Percentiles rank a stretch among this genome's conserved stretches.
These are phyloP conservation scores for Cavia aperea DNA, from an alignment of 2,113 vertebrate genomes.

Conservation along the genomic window DNA sequence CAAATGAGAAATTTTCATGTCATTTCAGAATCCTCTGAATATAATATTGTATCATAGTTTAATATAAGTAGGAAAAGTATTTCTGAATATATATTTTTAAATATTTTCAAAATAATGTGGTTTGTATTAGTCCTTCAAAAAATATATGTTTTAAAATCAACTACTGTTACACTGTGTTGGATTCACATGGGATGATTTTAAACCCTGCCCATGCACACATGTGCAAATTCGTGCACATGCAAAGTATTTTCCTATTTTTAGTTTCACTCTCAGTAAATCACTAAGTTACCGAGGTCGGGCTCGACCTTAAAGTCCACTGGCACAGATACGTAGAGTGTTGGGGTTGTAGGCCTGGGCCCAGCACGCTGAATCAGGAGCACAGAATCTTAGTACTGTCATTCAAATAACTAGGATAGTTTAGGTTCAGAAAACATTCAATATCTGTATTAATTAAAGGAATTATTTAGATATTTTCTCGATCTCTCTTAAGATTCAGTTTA, in stretches of 20 bases:
- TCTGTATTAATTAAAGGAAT: not conserved
- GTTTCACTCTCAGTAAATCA: not conserved
- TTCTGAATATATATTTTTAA: not conserved
- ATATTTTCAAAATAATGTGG: not conserved
- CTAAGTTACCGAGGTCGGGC: not conserved
- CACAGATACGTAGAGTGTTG: fast-evolving
- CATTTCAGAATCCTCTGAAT: not conserved
- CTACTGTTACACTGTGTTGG: not conserved
- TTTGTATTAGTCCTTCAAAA: not conserved
- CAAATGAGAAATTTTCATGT: not conserved
- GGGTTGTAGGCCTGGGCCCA: not conserved
- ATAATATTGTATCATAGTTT: not conserved
- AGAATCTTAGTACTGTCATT: not conserved
- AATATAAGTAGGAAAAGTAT: not conserved
- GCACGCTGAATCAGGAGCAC: not conserved
- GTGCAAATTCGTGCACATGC: not conserved
- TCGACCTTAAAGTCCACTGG: not conserved
- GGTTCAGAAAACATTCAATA: not conserved
- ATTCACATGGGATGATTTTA: not conserved
- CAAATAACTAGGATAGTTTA: not conserved
- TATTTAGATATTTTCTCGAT: not conserved
- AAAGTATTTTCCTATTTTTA: not conserved
- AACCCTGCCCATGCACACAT: not conserved
- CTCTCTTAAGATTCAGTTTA: not conserved
- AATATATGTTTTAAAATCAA: not conserved